Evolutionary conservation across 1,140 invertebrate genomes (phyloP).

Genomic region (Drosophila guanche): DNA sequence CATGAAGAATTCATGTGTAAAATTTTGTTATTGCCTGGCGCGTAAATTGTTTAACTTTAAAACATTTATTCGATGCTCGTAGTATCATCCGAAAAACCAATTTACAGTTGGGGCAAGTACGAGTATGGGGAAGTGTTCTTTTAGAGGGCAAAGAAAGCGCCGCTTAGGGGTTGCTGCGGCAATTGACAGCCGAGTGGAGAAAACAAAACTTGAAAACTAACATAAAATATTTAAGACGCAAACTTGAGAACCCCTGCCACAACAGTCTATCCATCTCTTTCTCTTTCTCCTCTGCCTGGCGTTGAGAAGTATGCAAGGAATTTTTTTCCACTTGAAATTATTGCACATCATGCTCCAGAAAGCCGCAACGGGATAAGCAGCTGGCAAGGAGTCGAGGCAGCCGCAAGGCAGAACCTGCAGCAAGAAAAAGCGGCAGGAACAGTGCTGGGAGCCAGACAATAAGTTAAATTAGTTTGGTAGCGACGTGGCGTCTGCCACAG

Average conservation of each 20-base stretch:
- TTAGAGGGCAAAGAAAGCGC: too few relatives aligned
- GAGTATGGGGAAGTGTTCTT: not conserved
- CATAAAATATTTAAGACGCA: conserved; percentile 44
- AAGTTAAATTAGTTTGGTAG: conserved; percentile 62
- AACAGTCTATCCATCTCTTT: not conserved
- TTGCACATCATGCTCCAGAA: conserved; percentile 35
- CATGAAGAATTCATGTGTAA: conserved; percentile 76
- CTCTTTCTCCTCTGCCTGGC: not conserved
- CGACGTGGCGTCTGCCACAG: conserved; percentile 8
- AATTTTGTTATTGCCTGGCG: conserved; percentile 57
- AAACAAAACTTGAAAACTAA: conserved; percentile 31
- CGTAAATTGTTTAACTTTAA: conserved; percentile 56
- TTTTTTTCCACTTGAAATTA: conserved; percentile 32
- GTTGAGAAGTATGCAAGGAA: conserved; percentile 34
- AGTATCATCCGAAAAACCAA: conserved; percentile 20
- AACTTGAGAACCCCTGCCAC: not conserved
- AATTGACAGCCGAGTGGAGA: conserved; percentile 30
- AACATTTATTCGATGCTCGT: conserved; percentile 52
- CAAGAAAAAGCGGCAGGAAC: conserved; percentile 20
- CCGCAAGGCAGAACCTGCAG: too few relatives aligned
- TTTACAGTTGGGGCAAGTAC: conserved; percentile 16
- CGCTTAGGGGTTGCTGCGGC: not conserved
- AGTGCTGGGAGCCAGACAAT: conserved; percentile 40
- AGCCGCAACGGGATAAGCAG: conserved; percentile 30
- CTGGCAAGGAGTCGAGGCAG: not conserved